Base-by-base conservation (phyloP, 1,140 invertebrate genomes). In the Cepaea nemoralis region DNA sequence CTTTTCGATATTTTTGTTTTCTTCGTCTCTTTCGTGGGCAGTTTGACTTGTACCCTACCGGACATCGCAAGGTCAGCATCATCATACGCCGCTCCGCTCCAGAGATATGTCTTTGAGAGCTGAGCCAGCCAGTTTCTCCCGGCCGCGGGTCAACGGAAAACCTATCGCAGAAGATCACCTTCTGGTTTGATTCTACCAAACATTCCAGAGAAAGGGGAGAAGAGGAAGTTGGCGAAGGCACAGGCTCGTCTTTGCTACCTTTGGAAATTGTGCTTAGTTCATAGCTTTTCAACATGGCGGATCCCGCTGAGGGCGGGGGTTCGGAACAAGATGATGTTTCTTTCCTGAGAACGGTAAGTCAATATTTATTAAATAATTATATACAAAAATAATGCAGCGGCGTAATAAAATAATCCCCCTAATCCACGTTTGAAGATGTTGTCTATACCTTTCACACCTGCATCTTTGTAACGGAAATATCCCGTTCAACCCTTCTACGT, bases 321-420 rank as follows among this genome's bases (percentile, higher is more conserved):
- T 84, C 85, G n/a, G 87, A 88, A 83, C 86, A 88, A 80, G 87
- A 88, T 81, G 87, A 87, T 84, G 80, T 88, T 77, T 88, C 86
- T 27, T 88, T 88, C 73, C 77, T 88, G 27, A 75, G 87, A 80
- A 88, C 87, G 83, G 87, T 88, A 83, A 86, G 87, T 86, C 55
- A 19, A n/a, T n/a, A 39, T 24, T 10, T 40, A 31, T 5, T 31
- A 63, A 14, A 10, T 55, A 55, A 2, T 8, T 55, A 19, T 55
- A 19, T 45, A 19, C 8, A 22, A 10, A 22, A 14, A 55, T 10
- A 19, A 14, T 22, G 50, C 22, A 55, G n/a, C 50, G 22, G 50
- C n/a, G 50, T 55, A 55, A 55, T 45, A 55, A n/a, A n/a, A n/a
- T n/a, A n/a, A n/a, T n/a, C n/a, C n/a, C n/a, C n/a, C n/a, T n/a